These are phyloP conservation scores for Papilio dardanus DNA, from an alignment of 1,140 invertebrate genomes.

Conservation along the genomic window DNA sequence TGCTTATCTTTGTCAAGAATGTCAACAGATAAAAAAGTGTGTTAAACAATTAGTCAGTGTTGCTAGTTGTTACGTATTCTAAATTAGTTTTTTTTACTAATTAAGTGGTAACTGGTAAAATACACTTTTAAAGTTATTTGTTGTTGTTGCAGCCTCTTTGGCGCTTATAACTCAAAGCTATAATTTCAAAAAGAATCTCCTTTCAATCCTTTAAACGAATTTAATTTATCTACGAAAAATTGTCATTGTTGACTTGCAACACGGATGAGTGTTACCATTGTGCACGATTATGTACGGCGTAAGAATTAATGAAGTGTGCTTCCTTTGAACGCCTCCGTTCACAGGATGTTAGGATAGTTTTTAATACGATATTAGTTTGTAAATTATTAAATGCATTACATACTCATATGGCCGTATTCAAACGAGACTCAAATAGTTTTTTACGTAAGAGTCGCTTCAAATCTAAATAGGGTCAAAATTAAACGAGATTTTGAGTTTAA, in stretches of 20 bases:
- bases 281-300: constrained; percentile 42
- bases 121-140: too few species aligned
- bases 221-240: too few species aligned
- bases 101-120: too few species aligned
- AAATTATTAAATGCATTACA: background rate
- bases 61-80: background rate
- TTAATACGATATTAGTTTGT: constrained; percentile 43
- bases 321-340: constrained; percentile 47
- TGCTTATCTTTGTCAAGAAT: constrained; percentile 45
- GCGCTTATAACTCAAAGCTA: too few species aligned
- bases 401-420: constrained; percentile 19
- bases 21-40: constrained; percentile 41
- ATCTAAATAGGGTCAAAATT: too few species aligned
- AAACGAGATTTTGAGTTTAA: too few species aligned
- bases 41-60: constrained; percentile 38
- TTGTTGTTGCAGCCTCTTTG: too few species aligned
- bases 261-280: constrained; percentile 48
- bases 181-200: too few species aligned
- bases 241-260: constrained; percentile 30
- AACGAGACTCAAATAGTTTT: too few species aligned
- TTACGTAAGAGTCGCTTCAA: too few species aligned
- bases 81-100: too few species aligned
- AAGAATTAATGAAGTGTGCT: constrained; percentile 61
- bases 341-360: constrained; percentile 53
- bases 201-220: too few species aligned